Evolutionary conservation across 2,113 vertebrate species (phyloP).

Genomic region (Miniopterus natalensis): DNA sequence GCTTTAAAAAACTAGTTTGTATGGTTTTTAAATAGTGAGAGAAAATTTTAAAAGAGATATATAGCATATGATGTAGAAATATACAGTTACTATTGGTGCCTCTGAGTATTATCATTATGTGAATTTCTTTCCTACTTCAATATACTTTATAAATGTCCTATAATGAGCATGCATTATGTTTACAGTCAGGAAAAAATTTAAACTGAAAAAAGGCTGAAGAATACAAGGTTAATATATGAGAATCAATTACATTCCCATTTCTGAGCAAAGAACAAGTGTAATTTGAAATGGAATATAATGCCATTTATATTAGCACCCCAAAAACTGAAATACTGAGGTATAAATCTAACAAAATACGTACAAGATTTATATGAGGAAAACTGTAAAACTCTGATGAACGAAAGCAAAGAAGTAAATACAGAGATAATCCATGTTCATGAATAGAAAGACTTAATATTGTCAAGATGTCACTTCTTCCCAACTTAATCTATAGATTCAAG

Average conservation of each 20-base stretch:
- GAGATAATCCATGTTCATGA: not conserved
- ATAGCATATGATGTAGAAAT: not conserved
- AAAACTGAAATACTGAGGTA: not conserved
- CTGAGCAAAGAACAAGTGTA: not conserved
- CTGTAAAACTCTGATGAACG: not conserved
- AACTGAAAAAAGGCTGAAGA: not conserved
- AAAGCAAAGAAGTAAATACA: conserved; percentile 32
- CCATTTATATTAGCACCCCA: not conserved
- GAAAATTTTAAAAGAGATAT: not conserved
- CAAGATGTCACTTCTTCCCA: not conserved
- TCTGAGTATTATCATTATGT: not conserved
- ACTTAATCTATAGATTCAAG: conserved; percentile 11
- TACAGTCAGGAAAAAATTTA: not conserved
- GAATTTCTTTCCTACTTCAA: not conserved
- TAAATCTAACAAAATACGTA: conserved; percentile 45
- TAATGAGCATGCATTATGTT: not conserved
- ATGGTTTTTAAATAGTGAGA: not conserved
- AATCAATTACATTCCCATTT: not conserved
- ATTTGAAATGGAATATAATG: not conserved
- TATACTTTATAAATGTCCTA: not conserved
- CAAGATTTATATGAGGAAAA: conserved; percentile 1
- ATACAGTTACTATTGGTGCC: not conserved
- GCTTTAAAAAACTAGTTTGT: not conserved
- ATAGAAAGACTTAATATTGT: not conserved
- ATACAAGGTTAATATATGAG: not conserved